A percentile compares a stretch with the other conserved stretches of the same genome.
Conservation (phyloP, 2,113 vertebrate species). For the Neodontobutis hainanensis region DNA sequence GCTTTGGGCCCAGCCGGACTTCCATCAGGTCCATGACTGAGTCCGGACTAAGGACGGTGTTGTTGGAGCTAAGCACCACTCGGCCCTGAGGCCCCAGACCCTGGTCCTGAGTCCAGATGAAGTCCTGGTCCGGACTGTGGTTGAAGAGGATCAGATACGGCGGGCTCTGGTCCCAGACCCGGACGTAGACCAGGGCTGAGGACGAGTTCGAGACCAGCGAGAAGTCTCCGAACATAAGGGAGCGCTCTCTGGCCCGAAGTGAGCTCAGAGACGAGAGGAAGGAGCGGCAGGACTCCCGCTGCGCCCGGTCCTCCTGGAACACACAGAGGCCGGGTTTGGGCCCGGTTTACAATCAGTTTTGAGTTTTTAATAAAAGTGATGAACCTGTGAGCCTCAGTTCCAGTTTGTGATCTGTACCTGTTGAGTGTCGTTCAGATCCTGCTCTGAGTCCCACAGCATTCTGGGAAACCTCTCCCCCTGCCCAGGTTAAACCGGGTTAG, state of each 20-base stretch:
- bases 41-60: neutral
- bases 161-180: constrained; percentile 86
- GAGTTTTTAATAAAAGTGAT: too few species aligned
- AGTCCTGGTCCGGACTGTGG: constrained; percentile 28
- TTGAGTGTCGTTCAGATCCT: constrained; percentile 54
- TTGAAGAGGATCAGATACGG: constrained; percentile 84
- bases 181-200: constrained; percentile 73
- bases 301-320: constrained; percentile 56
- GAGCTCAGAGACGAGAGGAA: constrained; percentile 78
- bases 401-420: constrained; percentile 56
- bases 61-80: constrained; percentile 74
- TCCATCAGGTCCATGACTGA: constrained; percentile 39
- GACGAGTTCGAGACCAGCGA: constrained; percentile 10
- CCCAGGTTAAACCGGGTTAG: neutral
- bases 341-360: too few species aligned
- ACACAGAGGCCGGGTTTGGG: neutral
- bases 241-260: constrained; percentile 79
- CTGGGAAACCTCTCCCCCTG: constrained; percentile 58
- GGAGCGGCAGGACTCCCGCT: constrained; percentile 26
- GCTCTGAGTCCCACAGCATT: constrained; percentile 70
- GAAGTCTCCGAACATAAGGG: constrained; percentile 83
- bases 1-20: constrained; percentile 65
- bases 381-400: too few species aligned
- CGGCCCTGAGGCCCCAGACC: constrained; percentile 1
- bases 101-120: neutral